A percentile compares a stretch with the other conserved stretches of the same genome.
Conservation (phyloP, 2,888 invertebrate genomes). For the Biston betularia region DNA sequence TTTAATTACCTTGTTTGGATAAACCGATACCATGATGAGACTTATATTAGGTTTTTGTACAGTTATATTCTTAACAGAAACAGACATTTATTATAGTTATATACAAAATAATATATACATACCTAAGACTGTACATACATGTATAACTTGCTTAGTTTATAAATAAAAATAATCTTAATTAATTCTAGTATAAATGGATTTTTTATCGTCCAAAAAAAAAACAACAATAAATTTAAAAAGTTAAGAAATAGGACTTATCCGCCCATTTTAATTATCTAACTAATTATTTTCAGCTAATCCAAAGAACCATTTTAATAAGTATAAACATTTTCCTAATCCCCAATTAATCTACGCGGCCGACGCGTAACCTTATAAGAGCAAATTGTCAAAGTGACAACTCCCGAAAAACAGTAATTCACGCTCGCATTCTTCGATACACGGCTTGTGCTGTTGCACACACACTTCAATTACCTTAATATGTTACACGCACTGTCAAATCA, state of each 20-base stretch:
- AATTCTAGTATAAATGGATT: no score
- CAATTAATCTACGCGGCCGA: constrained; percentile 57
- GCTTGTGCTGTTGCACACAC: constrained; percentile 75
- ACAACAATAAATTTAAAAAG: no score
- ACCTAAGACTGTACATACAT: no score
- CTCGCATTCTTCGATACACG: constrained; percentile 84
- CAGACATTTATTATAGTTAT: no score
- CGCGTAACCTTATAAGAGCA: constrained; percentile 71
- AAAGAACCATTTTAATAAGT: constrained; percentile 13
- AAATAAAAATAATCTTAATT: no score
- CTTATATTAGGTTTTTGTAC: not conserved
- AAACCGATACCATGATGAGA: constrained; percentile 24
- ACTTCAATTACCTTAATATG: constrained; percentile 70
- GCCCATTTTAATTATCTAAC: no score
- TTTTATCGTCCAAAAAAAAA: no score
- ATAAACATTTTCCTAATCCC: constrained; percentile 42
- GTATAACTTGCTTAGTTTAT: no score
- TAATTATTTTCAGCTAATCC: no score
- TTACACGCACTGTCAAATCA: constrained; percentile 43
- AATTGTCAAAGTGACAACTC: constrained; percentile 82
- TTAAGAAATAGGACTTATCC: no score
- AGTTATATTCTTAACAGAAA: not conserved
- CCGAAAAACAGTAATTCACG: constrained; percentile 84
- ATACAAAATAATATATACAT: no score
- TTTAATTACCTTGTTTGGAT: constrained; percentile 45